Evolutionary conservation across 2,797 vertebrate species (phyloP).

Genomic region (Chaetophractus vellerosus): DNA sequence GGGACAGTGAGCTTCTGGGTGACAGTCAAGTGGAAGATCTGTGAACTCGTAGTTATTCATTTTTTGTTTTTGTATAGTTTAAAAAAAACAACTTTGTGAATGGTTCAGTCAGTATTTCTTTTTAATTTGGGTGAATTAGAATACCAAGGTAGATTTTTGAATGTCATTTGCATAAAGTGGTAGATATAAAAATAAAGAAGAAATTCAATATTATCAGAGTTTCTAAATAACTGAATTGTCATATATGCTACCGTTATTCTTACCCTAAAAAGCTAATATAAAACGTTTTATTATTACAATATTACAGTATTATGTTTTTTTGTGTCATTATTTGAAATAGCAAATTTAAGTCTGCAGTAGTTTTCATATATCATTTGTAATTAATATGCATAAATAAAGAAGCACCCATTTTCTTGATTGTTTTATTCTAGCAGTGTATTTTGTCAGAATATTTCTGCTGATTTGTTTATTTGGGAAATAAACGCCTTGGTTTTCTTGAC

Average conservation of each 20-base stretch:
- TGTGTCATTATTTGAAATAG: constrained; percentile 66
- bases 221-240: constrained; percentile 64
- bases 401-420: constrained; percentile 41
- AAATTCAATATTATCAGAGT: constrained; percentile 45
- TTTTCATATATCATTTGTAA: constrained; percentile 66
- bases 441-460: constrained; percentile 12
- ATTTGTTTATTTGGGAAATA: constrained; percentile 71
- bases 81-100: background rate
- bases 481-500: constrained; percentile 48
- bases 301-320: background rate
- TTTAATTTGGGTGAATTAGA: background rate
- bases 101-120: constrained; percentile 37
- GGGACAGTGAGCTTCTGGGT: constrained; percentile 81
- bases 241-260: constrained; percentile 29
- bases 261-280: constrained; percentile 55
- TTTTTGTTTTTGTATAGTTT: constrained; percentile 40
- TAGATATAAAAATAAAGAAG: constrained; percentile 62
- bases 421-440: constrained; percentile 64
- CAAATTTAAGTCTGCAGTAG: constrained; percentile 28
- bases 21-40: constrained; percentile 74
- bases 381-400: constrained; percentile 76
- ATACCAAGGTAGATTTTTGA: constrained; percentile 47
- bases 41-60: constrained; percentile 67
- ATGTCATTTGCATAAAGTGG: constrained; percentile 65
- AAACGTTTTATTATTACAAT: constrained; percentile 35